Percentiles rank a stretch among this genome's conserved stretches.
These are phyloP conservation scores for Andrena bicolor DNA, from an alignment of 2,888 invertebrate species.

Conservation along the genomic window DNA sequence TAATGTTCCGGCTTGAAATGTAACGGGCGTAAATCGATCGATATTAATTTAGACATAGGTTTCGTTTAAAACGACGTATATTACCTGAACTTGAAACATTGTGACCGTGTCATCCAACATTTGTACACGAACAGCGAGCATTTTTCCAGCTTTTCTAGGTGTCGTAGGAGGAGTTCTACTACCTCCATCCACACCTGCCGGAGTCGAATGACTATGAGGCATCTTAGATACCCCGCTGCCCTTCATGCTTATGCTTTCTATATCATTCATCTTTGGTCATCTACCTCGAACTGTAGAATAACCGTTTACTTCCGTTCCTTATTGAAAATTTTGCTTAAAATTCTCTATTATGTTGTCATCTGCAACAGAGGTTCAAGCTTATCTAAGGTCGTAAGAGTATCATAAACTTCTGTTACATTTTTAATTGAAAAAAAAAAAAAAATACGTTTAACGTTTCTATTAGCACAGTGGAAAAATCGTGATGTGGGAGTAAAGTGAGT, in stretches of 20 bases:
- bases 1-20: not conserved
- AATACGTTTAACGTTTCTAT: not conserved
- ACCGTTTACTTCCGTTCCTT: constrained; percentile 40
- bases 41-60: not conserved
- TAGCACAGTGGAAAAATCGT: not conserved
- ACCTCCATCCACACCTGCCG: constrained; percentile 93
- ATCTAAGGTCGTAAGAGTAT: not conserved
- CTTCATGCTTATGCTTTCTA: constrained; percentile 81
- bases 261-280: constrained; percentile 80
- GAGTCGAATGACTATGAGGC: constrained; percentile 94
- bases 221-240: constrained; percentile 87
- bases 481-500: not conserved
- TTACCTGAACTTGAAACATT: constrained; percentile 96
- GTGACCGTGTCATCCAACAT: constrained; percentile 96
- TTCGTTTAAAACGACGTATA: no score
- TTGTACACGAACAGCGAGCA: constrained; percentile 94
- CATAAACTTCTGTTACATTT: not conserved
- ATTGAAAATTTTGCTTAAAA: constrained; percentile 34
- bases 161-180: constrained; percentile 92
- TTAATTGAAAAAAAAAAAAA: not conserved
- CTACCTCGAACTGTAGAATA: constrained; percentile 30
- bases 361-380: constrained; percentile 63
- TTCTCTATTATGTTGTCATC: constrained; percentile 76
- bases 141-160: constrained; percentile 94
- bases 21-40: not conserved